Evolutionary conservation across 2,888 invertebrate genomes (phyloP).

Genomic region (Cheiracanthium punctorium): DNA sequence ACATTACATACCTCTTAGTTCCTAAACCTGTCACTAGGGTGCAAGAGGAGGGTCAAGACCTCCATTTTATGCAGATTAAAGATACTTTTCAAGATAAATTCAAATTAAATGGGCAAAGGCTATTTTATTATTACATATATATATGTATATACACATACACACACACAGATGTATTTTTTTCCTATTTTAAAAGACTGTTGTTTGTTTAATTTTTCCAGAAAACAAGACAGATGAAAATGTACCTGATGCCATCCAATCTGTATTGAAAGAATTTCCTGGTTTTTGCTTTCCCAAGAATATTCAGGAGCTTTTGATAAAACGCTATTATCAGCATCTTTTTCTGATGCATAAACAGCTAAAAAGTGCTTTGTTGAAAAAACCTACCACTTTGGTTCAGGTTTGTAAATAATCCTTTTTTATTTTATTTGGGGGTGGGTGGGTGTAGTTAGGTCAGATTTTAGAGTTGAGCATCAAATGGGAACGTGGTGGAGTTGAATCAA

Average conservation of each 20-base stretch:
- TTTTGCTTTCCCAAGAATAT: constrained; percentile 25
- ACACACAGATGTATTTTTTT: background rate
- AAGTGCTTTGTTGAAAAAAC: constrained; percentile 35
- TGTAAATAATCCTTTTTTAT: background rate
- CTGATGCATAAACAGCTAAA: constrained; percentile 26
- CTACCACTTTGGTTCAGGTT: constrained; percentile 34
- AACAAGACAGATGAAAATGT: background rate
- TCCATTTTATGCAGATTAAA: too few relatives aligned
- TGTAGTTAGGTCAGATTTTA: too few relatives aligned
- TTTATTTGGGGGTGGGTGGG: too few relatives aligned
- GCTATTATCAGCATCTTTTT: constrained; percentile 37
- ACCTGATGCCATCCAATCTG: constrained; percentile 22
- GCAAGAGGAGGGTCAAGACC: too few relatives aligned
- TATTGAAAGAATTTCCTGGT: constrained; percentile 52
- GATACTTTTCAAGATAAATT: too few relatives aligned
- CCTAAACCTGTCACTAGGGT: too few relatives aligned
- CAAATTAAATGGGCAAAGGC: too few relatives aligned
- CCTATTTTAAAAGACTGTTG: background rate
- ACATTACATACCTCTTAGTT: too few relatives aligned
- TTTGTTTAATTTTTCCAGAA: background rate
- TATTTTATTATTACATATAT: too few relatives aligned
- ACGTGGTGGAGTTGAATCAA: too few relatives aligned
- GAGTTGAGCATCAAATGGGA: too few relatives aligned
- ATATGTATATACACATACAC: too few relatives aligned
- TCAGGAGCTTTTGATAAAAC: constrained; percentile 26